Conservation (phyloP, 2,113 vertebrate species). For the Hippocampus barbouri region DNA sequence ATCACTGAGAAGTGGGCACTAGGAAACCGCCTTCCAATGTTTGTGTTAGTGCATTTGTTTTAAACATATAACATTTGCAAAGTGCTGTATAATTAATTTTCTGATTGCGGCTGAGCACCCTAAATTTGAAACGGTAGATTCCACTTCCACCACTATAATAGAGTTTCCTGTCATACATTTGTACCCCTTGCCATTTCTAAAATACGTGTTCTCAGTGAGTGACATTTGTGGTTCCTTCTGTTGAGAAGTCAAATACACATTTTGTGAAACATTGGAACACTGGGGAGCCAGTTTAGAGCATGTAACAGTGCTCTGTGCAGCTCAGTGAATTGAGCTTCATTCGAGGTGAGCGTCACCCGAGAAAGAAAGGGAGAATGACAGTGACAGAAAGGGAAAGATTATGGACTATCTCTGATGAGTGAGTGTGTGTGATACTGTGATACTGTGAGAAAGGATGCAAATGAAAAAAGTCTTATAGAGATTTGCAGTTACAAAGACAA, state of each 20-base stretch:
- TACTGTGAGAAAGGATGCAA: constrained; percentile 33
- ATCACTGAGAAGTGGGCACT: too few relatives aligned
- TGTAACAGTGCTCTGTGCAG: constrained; percentile 4
- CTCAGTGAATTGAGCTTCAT: constrained; percentile 40
- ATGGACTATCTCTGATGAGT: constrained; percentile 14
- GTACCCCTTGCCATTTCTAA: background rate
- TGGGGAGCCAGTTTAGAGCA: constrained; percentile 2
- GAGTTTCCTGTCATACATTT: background rate
- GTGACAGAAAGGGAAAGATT: constrained; percentile 26
- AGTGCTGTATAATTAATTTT: too few relatives aligned
- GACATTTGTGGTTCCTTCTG: constrained; percentile 3
- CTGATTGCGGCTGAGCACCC: too few relatives aligned
- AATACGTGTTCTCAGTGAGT: constrained; percentile 8
- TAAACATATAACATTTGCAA: too few relatives aligned
- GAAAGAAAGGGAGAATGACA: constrained; percentile 15
- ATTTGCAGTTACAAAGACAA: constrained; percentile 30
- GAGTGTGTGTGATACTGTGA: constrained; percentile 6
- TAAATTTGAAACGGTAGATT: background rate
- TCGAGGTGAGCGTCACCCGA: constrained; percentile 33
- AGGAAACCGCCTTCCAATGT: too few relatives aligned
- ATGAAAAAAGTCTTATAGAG: constrained; percentile 22
- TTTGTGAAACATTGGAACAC: constrained; percentile 18
- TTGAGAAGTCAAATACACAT: constrained; percentile 1
- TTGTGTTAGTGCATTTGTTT: too few relatives aligned
- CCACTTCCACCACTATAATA: background rate